Base-by-base conservation (phyloP, 2,797 vertebrate species). In the Cuniculus paca region DNA sequence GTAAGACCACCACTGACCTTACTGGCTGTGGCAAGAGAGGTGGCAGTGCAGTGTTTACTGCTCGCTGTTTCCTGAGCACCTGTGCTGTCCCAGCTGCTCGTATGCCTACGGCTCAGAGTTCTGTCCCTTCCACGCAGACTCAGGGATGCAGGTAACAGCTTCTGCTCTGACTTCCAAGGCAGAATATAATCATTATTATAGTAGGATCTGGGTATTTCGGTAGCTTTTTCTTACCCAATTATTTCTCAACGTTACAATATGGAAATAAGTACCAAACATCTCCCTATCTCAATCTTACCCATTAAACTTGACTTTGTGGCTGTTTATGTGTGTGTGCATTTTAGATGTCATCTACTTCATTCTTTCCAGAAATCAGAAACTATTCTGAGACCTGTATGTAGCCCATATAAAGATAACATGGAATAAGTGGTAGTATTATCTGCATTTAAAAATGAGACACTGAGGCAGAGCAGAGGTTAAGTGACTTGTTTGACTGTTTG, bases 201-300 rank as follows among this genome's bases (percentile, higher is more conserved):
- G 39, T 13, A 48, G 81, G 48, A 16, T 56, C 54, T 39, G 70
- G 72, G 13, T 13, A 82, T 2, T 31, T 2, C 12, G 56, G 0
- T 10, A 34, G 17, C 0, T 16, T 63, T 79, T 70, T 70, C 77
- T 88, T 70, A 70, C 14, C 11, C 24, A 58, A 12, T 48, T 86
- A 82, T 92, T 95, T 94, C 72, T 93, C 16, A 19, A 95, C 81
- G 56, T 92, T 86, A 95, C 91, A 92, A 92, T 85, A 54, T 2
- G 14, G 28, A 89, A 94, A 31, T 70, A 48, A 94, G 17, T 17
- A 56, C 36, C 48, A 48, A 91, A 9, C 14, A 84, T 58, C 42
- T 88, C 81, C 22, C 83, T 74, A 65, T 70, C 68, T 68, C 85
- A 58, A 5, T n/a, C 88, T 83, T 88, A 63, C 31, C 24, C 60